A percentile compares a stretch with the other conserved stretches of the same genome.
Conservation (phyloP, 2,888 invertebrate genomes). For the Patella ulyssiponensis region DNA sequence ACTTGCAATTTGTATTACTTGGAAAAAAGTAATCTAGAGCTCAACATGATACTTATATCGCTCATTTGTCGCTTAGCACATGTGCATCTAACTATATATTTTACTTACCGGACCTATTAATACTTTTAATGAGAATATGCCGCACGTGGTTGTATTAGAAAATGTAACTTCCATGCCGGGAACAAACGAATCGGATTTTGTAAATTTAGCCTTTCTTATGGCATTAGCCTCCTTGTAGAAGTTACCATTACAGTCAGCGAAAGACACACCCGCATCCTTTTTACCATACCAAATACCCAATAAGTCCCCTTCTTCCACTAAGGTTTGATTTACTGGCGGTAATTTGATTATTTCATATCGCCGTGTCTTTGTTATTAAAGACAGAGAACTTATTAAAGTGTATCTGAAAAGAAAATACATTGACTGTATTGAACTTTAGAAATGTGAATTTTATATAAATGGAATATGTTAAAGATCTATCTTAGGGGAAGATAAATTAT, state of each 20-base stretch:
- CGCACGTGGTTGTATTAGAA: not conserved
- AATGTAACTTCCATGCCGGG: not conserved
- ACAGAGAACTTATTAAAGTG: not conserved
- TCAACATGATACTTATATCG: too few species aligned
- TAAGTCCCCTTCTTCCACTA: not conserved
- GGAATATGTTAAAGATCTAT: too few species aligned
- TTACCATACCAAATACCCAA: not conserved
- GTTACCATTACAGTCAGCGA: not conserved
- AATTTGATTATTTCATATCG: not conserved
- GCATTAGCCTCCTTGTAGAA: not conserved
- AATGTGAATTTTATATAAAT: too few species aligned
- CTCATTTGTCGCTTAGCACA: too few species aligned
- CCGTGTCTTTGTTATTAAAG: not conserved
- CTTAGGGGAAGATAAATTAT: too few species aligned
- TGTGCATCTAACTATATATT: not conserved
- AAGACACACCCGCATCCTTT: not conserved
- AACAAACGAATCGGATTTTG: not conserved
- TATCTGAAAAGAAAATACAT: not conserved
- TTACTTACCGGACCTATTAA: not conserved
- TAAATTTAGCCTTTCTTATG: not conserved
- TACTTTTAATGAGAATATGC: not conserved
- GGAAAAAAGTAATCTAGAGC: too few species aligned
- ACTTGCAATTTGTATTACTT: too few species aligned
- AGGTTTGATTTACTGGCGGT: not conserved
- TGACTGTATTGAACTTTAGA: too few species aligned